phyloP scores from a whole-genome alignment of 2,888 invertebrate genomes.

The Heliothis peltigera region DNA sequence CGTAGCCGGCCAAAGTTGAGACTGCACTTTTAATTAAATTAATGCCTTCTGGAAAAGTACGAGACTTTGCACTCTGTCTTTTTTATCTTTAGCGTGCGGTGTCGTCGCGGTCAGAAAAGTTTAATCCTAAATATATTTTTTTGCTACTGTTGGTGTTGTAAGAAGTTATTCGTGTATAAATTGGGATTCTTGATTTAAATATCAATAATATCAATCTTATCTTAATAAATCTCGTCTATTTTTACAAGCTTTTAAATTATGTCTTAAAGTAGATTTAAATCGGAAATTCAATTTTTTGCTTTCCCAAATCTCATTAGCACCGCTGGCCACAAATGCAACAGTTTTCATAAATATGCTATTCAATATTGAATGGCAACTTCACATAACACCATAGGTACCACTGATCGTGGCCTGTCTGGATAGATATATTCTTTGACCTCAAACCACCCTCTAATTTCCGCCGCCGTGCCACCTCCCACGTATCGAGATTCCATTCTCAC shows the following conservation, averaged over 20 bases:
- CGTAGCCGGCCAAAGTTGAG: slow-evolving; percentile 21
- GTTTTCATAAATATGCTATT: no score
- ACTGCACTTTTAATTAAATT: slow-evolving; percentile 38
- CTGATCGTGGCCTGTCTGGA: slow-evolving; percentile 2
- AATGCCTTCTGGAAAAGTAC: slow-evolving; percentile 15
- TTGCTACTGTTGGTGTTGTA: background rate
- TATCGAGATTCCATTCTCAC: slow-evolving; percentile 37
- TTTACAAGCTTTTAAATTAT: no score
- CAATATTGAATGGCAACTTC: background rate
- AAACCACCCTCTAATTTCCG: slow-evolving; percentile 18
- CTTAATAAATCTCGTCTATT: no score
- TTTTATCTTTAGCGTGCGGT: background rate
- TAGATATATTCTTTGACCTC: slow-evolving; percentile 11
- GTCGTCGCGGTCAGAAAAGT: background rate
- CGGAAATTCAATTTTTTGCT: no score
- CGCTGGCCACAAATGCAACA: slow-evolving; percentile 9
- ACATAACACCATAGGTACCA: background rate
- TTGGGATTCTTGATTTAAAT: no score
- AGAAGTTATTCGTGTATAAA: no score
- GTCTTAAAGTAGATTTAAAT: no score
- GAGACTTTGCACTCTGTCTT: slow-evolving; percentile 11
- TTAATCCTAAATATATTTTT: background rate
- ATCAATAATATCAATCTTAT: no score
- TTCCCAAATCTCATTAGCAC: no score
- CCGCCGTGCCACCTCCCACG: background rate